These are phyloP conservation scores for Pseudochaenichthys georgianus DNA, from an alignment of 2,797 vertebrate species.

Conservation along the genomic window DNA sequence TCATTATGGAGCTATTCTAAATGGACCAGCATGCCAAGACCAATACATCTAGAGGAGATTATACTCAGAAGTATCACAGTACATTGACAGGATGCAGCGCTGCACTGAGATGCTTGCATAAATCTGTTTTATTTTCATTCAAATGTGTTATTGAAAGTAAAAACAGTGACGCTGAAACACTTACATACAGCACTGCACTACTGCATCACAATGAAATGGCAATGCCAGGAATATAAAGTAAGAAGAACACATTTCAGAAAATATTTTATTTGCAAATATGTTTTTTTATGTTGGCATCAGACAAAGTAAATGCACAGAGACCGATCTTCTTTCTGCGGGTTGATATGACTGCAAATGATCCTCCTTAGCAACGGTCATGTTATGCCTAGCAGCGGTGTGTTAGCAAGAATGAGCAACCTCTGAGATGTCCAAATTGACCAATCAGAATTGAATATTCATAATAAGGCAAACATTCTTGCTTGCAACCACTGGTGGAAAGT, in stretches of 20 bases:
- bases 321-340: not conserved
- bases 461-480: too few species aligned
- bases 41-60: constrained; percentile 34
- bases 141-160: not conserved
- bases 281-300: not conserved
- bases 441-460: not conserved
- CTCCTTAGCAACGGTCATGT: too few species aligned
- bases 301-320: not conserved
- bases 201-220: constrained; percentile 4
- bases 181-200: not conserved
- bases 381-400: too few species aligned
- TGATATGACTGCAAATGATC: too few species aligned
- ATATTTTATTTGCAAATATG: too few species aligned
- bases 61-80: constrained; percentile 10
- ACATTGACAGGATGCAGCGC: not conserved
- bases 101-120: constrained; percentile 12
- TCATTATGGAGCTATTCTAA: constrained; percentile 54
- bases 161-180: not conserved
- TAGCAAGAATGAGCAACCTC: too few species aligned
- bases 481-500: too few species aligned
- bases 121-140: not conserved
- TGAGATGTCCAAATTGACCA: too few species aligned
- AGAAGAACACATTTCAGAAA: not conserved
- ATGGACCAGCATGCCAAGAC: constrained; percentile 38
- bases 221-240: not conserved